Evolutionary conservation across 2,888 invertebrate species (phyloP), one percentile per base, ranked within the genome.

Genomic region (Tridacna crocea): DNA sequence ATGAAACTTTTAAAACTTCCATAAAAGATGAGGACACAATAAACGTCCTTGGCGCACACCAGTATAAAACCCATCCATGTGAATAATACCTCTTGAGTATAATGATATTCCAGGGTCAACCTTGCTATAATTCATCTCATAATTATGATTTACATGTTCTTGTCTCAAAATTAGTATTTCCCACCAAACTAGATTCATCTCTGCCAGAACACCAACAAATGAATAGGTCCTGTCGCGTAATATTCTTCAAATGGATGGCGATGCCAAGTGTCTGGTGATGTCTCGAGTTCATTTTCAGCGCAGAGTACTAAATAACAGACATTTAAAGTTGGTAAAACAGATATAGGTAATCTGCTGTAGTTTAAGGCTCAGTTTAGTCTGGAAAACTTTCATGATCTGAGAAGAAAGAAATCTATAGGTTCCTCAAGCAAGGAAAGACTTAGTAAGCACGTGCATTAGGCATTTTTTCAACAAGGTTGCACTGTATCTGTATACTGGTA

Each of bases 151-250:
- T 70, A 70, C 70, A 22, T 12, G 48, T 6, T 19, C 47, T 15
- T 70, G 70, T 48, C 70, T 24, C 51, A 10, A 51, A 4, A 70
- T 70, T 70, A 70, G 70, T 70, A 70, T 70, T 70, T 70, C 70
- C 70, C 51, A 70, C 70, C 19, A 46, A 46, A 66, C 66, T 12
- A 70, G 26, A 81, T 81, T 77, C 70, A 55, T 81, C 81, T 68
- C 55, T 81, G 81, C 74, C 81, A 81, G 68, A 26, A 24, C 51
- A 26, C 70, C 65, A 17, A 47, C 26, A 73, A 74, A 55, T 72
- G 47, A 75, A 83, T 83, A 77, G 77, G 61, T 75, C 72, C 70
- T 83, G 83, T 77, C 79, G 74, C 63, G 47, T 77, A 36, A 27
- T 47, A 75, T 83, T 63, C 75, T 24, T 36, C 36, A 63, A 60